Percentiles rank a stretch among this genome's conserved stretches.
Evolutionary conservation across 2,888 invertebrate genomes (phyloP).

Genomic region (Lydus trimaculatus): DNA sequence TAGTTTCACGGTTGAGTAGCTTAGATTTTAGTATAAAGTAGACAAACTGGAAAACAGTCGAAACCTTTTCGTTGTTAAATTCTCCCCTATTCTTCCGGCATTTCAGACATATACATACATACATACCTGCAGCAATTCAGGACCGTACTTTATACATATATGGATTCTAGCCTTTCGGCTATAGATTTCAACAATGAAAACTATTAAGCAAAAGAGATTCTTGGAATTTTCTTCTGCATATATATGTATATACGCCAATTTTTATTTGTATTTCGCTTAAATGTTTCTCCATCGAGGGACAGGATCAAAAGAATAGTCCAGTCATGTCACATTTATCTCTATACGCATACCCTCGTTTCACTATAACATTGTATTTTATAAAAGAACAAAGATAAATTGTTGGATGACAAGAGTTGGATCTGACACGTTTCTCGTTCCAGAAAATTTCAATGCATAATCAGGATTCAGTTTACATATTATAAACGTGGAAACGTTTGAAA

Average conservation of each 20-base stretch:
- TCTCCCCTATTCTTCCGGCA: not conserved
- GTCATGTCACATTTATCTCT: not conserved
- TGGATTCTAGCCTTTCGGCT: not conserved
- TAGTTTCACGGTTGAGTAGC: not conserved
- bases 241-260: not conserved
- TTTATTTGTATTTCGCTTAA: not conserved
- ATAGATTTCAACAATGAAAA: not conserved
- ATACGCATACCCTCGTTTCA: not conserved
- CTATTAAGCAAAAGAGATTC: not conserved
- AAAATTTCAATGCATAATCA: constrained; percentile 2
- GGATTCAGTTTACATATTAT: not conserved
- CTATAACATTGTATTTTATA: not conserved
- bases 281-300: not conserved
- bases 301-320: not conserved
- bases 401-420: not conserved
- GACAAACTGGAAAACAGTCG: not conserved
- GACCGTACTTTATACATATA: not conserved
- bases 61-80: not conserved
- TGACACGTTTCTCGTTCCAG: not conserved
- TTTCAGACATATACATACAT: too few species aligned
- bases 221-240: not conserved
- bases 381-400: constrained; percentile 4
- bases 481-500: not conserved
- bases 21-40: not conserved
- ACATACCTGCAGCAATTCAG: not conserved